Evolutionary conservation across 2,113 vertebrate species (phyloP).

Genomic region (Tragelaphus imberbis): DNA sequence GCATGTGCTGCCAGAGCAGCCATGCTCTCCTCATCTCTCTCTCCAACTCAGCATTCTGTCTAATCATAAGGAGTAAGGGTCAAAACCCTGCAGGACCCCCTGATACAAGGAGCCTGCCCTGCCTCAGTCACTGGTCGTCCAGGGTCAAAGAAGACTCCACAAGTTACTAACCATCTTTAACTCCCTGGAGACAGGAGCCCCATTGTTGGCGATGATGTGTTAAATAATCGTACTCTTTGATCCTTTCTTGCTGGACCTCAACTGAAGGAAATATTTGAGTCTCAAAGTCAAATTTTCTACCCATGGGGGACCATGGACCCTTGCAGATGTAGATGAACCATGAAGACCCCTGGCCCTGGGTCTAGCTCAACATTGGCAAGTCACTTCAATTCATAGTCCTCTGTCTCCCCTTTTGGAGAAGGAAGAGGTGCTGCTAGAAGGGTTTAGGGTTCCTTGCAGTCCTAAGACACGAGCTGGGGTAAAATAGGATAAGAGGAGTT

Average conservation of each 20-base stretch:
- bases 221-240: fast-evolving
- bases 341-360: too few relatives aligned
- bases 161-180: neutral
- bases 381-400: neutral
- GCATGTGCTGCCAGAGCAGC: neutral
- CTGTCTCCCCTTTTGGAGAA: neutral
- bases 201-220: neutral
- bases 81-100: fast-evolving
- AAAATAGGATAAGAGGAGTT: neutral
- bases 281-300: neutral
- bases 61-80: neutral
- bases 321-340: fast-evolving
- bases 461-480: neutral
- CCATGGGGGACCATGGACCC: neutral
- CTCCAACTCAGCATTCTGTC: neutral
- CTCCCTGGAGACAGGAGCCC: fast-evolving
- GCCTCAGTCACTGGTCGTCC: neutral
- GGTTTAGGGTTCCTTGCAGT: neutral
- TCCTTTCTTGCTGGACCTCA: too few relatives aligned
- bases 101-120: neutral
- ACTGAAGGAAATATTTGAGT: neutral
- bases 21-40: fast-evolving
- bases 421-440: neutral
- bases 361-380: neutral
- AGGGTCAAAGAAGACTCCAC: neutral